Evolutionary conservation across 1,140 invertebrate species (phyloP).

Genomic region (Lasioglossum albipes): DNA sequence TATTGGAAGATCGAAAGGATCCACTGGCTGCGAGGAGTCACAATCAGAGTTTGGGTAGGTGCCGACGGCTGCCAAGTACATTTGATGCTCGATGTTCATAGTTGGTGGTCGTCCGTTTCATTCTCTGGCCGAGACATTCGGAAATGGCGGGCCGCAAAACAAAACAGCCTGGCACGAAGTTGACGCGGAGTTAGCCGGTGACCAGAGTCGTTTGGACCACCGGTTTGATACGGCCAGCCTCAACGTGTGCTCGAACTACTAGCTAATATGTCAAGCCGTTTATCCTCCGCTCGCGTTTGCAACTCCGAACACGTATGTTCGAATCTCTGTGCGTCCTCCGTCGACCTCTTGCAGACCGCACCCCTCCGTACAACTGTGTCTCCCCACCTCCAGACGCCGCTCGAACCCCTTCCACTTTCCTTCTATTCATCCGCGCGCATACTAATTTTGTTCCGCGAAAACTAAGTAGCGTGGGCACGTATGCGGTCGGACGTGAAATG

Average conservation of each 20-base stretch:
- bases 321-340: constrained; percentile 13
- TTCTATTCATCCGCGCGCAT: not conserved
- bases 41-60: too few relatives aligned
- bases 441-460: not conserved
- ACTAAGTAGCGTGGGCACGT: not conserved
- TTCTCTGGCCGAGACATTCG: not conserved
- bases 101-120: not conserved
- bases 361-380: not conserved
- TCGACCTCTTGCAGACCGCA: not conserved
- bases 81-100: not conserved
- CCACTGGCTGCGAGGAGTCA: too few relatives aligned
- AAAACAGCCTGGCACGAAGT: constrained; percentile 51
- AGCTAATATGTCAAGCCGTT: constrained; percentile 68
- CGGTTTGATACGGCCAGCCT: constrained; percentile 53
- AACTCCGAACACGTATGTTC: constrained; percentile 62
- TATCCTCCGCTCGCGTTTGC: constrained; percentile 60
- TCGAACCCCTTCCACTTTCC: not conserved
- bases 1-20: too few relatives aligned
- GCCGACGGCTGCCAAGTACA: not conserved
- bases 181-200: constrained; percentile 50
- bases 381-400: too few relatives aligned
- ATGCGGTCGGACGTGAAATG: constrained; percentile 1
- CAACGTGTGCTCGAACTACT: constrained; percentile 45
- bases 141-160: constrained; percentile 8
- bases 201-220: constrained; percentile 50